Percentiles rank a stretch among this genome's conserved stretches.
Evolutionary conservation across 2,888 invertebrate genomes (phyloP).

Genomic region (Rotaria magnacalcarata): DNA sequence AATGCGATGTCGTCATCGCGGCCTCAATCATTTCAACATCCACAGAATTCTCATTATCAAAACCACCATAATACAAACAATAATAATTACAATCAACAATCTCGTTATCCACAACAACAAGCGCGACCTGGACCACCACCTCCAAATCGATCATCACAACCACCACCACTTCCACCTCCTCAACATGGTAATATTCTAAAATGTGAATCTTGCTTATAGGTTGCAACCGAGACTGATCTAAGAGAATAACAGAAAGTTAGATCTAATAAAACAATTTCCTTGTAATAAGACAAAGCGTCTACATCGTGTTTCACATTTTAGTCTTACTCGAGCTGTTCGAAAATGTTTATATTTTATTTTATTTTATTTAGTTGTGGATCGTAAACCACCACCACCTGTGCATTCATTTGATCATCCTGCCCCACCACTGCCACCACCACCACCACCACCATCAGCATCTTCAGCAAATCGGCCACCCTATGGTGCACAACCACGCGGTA

Average conservation of each 20-base stretch:
- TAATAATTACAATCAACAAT: neutral
- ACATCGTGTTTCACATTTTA: too few species aligned
- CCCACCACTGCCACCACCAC: neutral
- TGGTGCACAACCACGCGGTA: neutral
- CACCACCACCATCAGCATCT: neutral
- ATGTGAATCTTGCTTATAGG: too few species aligned
- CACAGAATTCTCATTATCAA: neutral
- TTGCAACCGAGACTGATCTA: too few species aligned
- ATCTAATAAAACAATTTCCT: too few species aligned
- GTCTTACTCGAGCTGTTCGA: too few species aligned
- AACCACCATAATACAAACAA: neutral
- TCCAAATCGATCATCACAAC: neutral
- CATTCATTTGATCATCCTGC: neutral
- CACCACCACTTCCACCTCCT: neutral
- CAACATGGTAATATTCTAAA: neutral
- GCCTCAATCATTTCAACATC: neutral
- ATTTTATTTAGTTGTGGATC: neutral
- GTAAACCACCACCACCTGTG: neutral
- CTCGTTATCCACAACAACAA: slow-evolving; percentile 11
- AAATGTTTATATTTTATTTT: too few species aligned
- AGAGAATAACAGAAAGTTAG: too few species aligned
- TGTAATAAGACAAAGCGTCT: too few species aligned
- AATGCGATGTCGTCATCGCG: neutral
- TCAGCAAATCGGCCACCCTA: neutral
- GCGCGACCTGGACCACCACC: neutral